Evolutionary conservation across 2,888 invertebrate genomes (phyloP), one percentile per base, ranked within the genome.

Genomic region (Belgica antarctica): DNA sequence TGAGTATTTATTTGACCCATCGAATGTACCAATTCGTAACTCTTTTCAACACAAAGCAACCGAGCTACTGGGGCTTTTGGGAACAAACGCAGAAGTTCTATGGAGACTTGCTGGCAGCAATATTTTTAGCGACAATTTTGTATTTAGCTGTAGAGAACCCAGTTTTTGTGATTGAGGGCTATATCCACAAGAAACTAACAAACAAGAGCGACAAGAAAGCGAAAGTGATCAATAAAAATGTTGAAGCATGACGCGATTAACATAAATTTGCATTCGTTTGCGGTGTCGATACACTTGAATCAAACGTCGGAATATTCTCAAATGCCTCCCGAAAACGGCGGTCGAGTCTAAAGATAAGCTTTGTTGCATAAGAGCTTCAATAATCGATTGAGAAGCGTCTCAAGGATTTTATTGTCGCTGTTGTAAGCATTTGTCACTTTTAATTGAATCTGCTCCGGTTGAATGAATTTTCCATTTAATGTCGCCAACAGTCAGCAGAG

Each of bases 401-500:
- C 41, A 41, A 41, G 41, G 41, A 41, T 41, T 41, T 12, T n/a
- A n/a, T n/a, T n/a, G n/a, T 12, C 34, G 52, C 52, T 12, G 17
- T 22, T 52, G 22, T 22, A 52, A 22, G 8, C 52, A 52, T 52
- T 52, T 52, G 52, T 52, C 52, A 19, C 52, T 52, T 41, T 52
- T 52, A 52, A 52, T 52, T 52, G 52, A 52, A 52, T 52, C 52
- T 7, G 22, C 22, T 52, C 2, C 52, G 22, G 19, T 52, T 52
- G 52, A 52, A 3, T 52, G 52, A 52, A 7, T 52, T 52, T 22
- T 8, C 22, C 52, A 52, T 52, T 19, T 12, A 52, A 19, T 7
- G 52, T 22, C 17, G 52, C 52, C 52, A 22, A 17, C 52, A n/a
- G 22, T 31, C 17, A 52, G 4, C 52, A n/a, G n/a, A n/a, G n/a